Conservation (phyloP, 2,888 invertebrate genomes). For the Psylliodes chrysocephalus region DNA sequence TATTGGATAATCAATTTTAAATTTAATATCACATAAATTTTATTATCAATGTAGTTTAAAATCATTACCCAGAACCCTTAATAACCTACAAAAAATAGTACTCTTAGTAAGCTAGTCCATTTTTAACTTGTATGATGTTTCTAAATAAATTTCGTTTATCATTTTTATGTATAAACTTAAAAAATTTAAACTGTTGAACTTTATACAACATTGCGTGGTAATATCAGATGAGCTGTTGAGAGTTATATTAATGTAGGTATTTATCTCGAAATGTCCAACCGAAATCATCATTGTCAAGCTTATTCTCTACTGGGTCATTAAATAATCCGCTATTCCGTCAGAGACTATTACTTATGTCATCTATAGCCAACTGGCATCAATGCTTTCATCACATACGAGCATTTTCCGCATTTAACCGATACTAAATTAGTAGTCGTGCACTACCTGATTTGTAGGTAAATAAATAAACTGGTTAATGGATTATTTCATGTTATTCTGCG, state of each 20-base stretch:
- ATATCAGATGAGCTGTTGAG: slow-evolving; percentile 23
- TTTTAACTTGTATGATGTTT: too few relatives aligned
- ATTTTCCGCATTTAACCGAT: neutral
- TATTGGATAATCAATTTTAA: too few relatives aligned
- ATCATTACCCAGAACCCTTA: too few relatives aligned
- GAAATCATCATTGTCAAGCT: slow-evolving; percentile 23
- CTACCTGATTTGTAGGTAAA: neutral
- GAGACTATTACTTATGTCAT: slow-evolving; percentile 22
- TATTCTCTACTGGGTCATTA: slow-evolving; percentile 21
- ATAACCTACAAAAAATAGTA: too few relatives aligned
- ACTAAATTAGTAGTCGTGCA: neutral
- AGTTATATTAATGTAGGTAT: slow-evolving; percentile 11
- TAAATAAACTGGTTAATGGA: too few relatives aligned
- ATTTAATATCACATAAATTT: too few relatives aligned
- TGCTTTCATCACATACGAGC: slow-evolving; percentile 18
- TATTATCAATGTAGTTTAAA: too few relatives aligned
- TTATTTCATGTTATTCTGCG: too few relatives aligned
- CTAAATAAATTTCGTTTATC: too few relatives aligned
- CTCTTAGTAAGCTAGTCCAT: too few relatives aligned
- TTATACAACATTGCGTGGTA: neutral
- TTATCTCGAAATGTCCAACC: slow-evolving; percentile 24
- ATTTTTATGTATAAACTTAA: too few relatives aligned
- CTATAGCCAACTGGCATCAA: slow-evolving; percentile 14
- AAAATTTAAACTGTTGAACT: neutral
- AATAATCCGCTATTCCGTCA: slow-evolving; percentile 14